Base-by-base conservation (phyloP, 2,888 invertebrate genomes). In the Limnephilus auricula region DNA sequence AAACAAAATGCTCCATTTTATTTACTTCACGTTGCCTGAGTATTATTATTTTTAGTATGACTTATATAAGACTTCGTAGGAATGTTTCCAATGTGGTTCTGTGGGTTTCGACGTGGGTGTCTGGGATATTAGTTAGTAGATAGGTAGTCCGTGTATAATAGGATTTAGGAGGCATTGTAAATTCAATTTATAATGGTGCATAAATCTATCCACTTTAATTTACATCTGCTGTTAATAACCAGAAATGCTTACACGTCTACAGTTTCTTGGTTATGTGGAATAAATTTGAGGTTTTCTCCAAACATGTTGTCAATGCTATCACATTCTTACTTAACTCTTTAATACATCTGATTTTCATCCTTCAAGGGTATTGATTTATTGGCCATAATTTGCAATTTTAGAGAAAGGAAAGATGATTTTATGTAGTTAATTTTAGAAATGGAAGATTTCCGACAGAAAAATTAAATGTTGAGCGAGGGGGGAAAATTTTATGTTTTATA, bases 141-240 rank as follows among this genome's bases (percentile, higher is more conserved):
- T 15, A 65, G 25, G 65, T 65, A 65, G 65, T 65, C 65, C 25
- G 4, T 65, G 65, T 65, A 65, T n/a, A 25, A 9, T 65, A 5
- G 65, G 65, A 65, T 65, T 65, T 65, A 65, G 65, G 65, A 65
- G 65, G 65, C 65, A 65, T 65, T 65, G 65, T 65, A 65, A 65
- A 65, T n/a, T 25, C 65, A 65, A 65, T 65, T 65, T 65, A 65
- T 65, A 65, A 65, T 65, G 65, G 65, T 65, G 65, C 65, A 25
- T 65, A 9, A 25, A 65, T 65, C 65, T 65, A 65, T 25, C 25
- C 65, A 65, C 25, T 25, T 65, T 25, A 65, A 65, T 65, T 25
- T 65, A 65, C 6, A 10, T 65, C 65, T n/a, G 25, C 25, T 65
- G 65, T 65, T 25, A 65, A 25, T 25, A 65, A 65, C 65, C 25